Evolutionary conservation across 2,888 invertebrate genomes (phyloP), one percentile per base, ranked within the genome.

Genomic region (Drosophila subquinaria): DNA sequence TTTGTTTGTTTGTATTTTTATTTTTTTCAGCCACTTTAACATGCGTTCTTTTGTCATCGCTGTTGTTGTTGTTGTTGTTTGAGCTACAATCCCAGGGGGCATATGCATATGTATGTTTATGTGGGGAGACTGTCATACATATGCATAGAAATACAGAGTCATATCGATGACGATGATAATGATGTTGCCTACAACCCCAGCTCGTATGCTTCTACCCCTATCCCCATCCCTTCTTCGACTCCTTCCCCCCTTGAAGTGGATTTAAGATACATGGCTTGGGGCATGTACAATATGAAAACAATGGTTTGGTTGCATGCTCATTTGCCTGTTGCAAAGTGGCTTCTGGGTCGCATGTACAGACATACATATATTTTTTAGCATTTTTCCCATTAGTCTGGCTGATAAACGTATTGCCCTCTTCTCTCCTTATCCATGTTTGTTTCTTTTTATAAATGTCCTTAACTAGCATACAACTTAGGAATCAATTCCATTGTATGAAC

Each of bases 1-100:
- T n/a, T n/a, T n/a, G n/a, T n/a, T 15, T 40, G n/a, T 43, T 50
- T 47, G 36, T 50, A 57, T 80, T 81, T 77, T 65, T 56, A 53
- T 78, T 65, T 76, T 66, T 85, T 88, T 66, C 88, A 82, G 82
- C 69, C 64, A 81, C 67, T 80, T 72, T 56, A 69, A 71, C 72
- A 66, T 55, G 45, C 43, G 59, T 48, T 55, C 52, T 47, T 30
- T 57, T 63, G 60, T 47, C 52, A 10, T 51, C 56, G 36, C 48
- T 70, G 62, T 9, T 68, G 61, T 9, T 68, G 61, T 43, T 57
- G 45, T 45, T 60, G 35, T 15, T 35, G 48, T 11, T 11, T 36
- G 42, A 48, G 33, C 23, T 42, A 20, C 20, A 15, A 33, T 23
- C 61, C 51, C 61, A 11, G 27, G 45, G 35, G 52, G 2, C 20